Conservation (phyloP, 2,113 vertebrate genomes). For the Piaya cayana region DNA sequence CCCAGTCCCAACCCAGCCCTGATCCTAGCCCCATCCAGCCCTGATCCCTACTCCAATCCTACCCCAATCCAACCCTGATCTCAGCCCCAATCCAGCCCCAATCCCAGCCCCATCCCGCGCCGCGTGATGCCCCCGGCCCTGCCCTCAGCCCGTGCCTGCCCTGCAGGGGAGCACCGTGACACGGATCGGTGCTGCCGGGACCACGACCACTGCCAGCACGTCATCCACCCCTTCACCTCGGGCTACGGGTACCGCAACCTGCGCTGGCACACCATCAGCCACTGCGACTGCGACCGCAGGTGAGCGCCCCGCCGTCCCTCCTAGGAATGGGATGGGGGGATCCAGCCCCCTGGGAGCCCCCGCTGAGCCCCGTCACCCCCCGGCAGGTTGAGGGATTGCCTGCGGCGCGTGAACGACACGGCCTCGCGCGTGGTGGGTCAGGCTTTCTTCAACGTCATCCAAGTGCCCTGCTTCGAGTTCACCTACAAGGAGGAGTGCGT, state of each 20-base stretch:
- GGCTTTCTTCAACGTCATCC: constrained; percentile 89
- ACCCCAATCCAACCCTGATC: no score
- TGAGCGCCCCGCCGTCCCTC: not conserved
- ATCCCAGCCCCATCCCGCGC: not conserved
- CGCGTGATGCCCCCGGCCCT: no score
- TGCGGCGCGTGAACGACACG: constrained; percentile 83
- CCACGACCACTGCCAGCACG: constrained; percentile 88
- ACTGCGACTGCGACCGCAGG: constrained; percentile 89
- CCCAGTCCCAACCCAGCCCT: no score
- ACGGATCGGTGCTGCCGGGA: constrained; percentile 88
- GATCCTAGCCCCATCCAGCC: no score
- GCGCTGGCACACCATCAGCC: constrained; percentile 88
- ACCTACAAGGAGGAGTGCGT: constrained; percentile 84
- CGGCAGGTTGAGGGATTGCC: constrained; percentile 84
- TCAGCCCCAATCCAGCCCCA: not conserved
- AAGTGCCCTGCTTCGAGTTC: constrained; percentile 88
- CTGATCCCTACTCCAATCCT: no score
- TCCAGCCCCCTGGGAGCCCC: not conserved
- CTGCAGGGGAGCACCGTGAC: constrained; percentile 84
- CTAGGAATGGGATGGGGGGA: rapidly evolving
- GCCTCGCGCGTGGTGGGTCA: constrained; percentile 86
- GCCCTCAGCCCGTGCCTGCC: no score
- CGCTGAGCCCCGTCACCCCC: not conserved
- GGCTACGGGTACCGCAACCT: constrained; percentile 87
- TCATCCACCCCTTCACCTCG: constrained; percentile 87